Conservation (phyloP, 1,140 invertebrate genomes). For the Drosophila lini region DNA sequence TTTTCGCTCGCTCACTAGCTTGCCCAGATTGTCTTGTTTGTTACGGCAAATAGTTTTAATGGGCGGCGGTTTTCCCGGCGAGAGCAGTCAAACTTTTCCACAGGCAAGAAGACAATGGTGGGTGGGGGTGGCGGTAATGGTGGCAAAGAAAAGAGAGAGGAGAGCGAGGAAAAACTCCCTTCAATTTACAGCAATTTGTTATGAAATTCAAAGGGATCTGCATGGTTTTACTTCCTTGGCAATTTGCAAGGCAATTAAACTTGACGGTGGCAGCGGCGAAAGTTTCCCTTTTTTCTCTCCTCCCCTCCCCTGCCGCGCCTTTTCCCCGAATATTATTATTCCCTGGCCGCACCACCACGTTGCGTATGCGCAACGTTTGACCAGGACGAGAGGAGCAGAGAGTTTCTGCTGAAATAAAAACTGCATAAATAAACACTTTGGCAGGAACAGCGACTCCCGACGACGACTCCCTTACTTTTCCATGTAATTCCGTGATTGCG, state of each 20-base stretch:
- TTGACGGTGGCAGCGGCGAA: slow-evolving; percentile 49
- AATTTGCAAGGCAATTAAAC: slow-evolving; percentile 81
- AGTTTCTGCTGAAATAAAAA: slow-evolving; percentile 46
- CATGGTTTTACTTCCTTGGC: slow-evolving; percentile 38
- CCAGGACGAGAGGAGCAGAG: slow-evolving; percentile 2
- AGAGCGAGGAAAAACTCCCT: slow-evolving; percentile 15
- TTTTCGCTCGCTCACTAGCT: slow-evolving; percentile 11
- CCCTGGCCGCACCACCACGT: slow-evolving; percentile 20
- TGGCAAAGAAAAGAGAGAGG: neutral
- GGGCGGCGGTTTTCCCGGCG: slow-evolving; percentile 67
- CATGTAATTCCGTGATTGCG: slow-evolving; percentile 82
- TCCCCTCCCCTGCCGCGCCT: neutral
- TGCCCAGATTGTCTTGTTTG: slow-evolving; percentile 51
- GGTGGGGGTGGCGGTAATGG: neutral
- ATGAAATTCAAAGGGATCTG: slow-evolving; percentile 61
- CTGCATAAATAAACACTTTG: slow-evolving; percentile 80
- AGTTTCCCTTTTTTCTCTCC: slow-evolving; percentile 6
- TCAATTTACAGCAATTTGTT: slow-evolving; percentile 72
- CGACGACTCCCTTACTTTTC: slow-evolving; percentile 24
- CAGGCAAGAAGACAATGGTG: slow-evolving; percentile 26
- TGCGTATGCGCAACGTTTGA: slow-evolving; percentile 61
- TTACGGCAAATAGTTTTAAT: slow-evolving; percentile 80
- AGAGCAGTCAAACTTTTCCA: slow-evolving; percentile 47
- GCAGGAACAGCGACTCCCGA: slow-evolving; percentile 7
- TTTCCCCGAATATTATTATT: slow-evolving; percentile 8